Conservation (phyloP, 2,888 invertebrate genomes). For the Aleiodes testaceus region DNA sequence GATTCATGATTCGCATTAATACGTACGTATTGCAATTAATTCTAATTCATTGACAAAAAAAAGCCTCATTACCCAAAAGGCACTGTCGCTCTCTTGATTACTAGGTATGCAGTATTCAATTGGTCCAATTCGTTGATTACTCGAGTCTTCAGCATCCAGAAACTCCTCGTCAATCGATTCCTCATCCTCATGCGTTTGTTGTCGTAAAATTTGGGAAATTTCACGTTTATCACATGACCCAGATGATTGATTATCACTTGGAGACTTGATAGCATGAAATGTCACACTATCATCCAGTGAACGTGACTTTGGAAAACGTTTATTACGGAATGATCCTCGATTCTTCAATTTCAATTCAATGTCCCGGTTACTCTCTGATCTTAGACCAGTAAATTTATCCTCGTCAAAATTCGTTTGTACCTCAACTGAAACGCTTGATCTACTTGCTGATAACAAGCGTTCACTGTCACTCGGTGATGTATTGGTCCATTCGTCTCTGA, state of each 20-base stretch:
- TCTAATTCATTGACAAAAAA: constrained; percentile 6
- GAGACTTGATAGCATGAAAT: background rate
- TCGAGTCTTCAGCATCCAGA: constrained; percentile 59
- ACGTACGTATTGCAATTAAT: too few species aligned
- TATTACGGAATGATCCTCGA: constrained; percentile 46
- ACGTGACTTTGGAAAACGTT: constrained; percentile 49
- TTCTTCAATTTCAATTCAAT: constrained; percentile 49
- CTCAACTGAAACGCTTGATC: constrained; percentile 63
- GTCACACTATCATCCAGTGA: constrained; percentile 59
- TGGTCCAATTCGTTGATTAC: constrained; percentile 56
- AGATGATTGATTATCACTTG: background rate
- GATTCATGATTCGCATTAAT: too few species aligned
- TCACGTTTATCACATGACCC: background rate
- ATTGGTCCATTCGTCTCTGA: constrained; percentile 66
- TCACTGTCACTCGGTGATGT: constrained; percentile 64
- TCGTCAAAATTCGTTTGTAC: constrained; percentile 68
- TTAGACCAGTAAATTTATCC: constrained; percentile 44
- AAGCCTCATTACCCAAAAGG: constrained; percentile 68
- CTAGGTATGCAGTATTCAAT: constrained; percentile 66
- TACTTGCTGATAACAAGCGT: constrained; percentile 54
- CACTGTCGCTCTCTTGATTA: constrained; percentile 59
- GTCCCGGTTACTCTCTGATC: constrained; percentile 59
- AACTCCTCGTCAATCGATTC: constrained; percentile 61
- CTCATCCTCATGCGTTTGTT: constrained; percentile 51
- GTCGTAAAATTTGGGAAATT: background rate